A percentile compares a stretch with the other conserved stretches of the same genome.
Evolutionary conservation across 2,888 invertebrate genomes (phyloP).

Genomic region (Nebria brevicollis): DNA sequence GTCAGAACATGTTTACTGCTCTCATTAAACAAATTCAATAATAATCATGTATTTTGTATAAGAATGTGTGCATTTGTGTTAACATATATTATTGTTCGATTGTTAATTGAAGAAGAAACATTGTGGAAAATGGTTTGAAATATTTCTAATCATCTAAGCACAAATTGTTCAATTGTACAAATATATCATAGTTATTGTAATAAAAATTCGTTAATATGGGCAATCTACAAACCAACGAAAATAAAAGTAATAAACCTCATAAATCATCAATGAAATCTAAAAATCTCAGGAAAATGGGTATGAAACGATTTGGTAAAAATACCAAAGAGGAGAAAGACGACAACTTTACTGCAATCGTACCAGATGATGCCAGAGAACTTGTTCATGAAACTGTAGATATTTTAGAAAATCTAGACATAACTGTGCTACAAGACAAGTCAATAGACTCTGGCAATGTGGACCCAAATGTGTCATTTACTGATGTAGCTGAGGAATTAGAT

Average conservation of each 20-base stretch:
- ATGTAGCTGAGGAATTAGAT: constrained; percentile 27
- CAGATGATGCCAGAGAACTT: constrained; percentile 48
- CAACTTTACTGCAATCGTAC: constrained; percentile 53
- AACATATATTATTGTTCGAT: not conserved
- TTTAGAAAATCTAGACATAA: constrained; percentile 44
- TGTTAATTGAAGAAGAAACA: not conserved
- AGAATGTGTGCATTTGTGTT: not conserved
- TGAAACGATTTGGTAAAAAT: constrained; percentile 61
- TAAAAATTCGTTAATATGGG: constrained; percentile 62
- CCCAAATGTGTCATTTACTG: constrained; percentile 27
- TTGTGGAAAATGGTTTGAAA: not conserved
- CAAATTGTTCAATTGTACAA: not conserved
- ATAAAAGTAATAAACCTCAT: constrained; percentile 67
- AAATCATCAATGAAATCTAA: constrained; percentile 70
- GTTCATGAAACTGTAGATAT: constrained; percentile 48
- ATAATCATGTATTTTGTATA: not conserved
- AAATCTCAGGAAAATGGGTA: constrained; percentile 65
- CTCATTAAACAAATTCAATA: not conserved
- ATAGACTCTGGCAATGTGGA: constrained; percentile 44
- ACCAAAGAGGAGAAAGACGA: constrained; percentile 59
- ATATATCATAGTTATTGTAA: not conserved
- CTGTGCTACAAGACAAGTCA: constrained; percentile 46
- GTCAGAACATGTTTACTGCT: not conserved
- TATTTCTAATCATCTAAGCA: not conserved
- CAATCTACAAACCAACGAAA: constrained; percentile 66